A percentile compares a stretch with the other conserved stretches of the same genome.
Evolutionary conservation across 2,113 vertebrate genomes (phyloP).

Genomic region (Ceratotherium simum): DNA sequence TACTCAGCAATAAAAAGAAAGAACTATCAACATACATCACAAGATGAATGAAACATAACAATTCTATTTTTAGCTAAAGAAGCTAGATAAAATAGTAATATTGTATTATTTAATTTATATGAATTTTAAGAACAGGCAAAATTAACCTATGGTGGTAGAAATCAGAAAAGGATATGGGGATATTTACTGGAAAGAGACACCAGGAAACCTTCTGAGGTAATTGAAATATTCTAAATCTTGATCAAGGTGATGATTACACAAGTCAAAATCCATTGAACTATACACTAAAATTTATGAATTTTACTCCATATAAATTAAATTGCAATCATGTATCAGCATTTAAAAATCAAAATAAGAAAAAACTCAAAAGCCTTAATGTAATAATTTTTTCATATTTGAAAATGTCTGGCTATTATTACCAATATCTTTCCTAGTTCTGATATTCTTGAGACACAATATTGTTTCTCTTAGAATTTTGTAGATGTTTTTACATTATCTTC

Average conservation of each 20-base stretch:
- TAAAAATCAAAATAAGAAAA: conserved; percentile 18
- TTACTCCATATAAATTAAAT: not conserved
- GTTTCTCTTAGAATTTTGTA: not conserved
- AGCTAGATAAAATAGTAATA: not conserved
- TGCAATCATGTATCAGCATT: not conserved
- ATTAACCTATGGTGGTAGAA: not conserved
- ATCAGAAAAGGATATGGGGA: not conserved
- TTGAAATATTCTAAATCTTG: not conserved
- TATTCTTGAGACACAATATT: not conserved
- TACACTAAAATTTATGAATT: conserved; percentile 3
- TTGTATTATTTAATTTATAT: not conserved
- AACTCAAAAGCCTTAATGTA: not conserved
- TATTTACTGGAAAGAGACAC: not conserved
- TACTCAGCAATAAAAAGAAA: not conserved
- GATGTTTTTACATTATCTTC: not conserved
- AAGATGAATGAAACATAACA: not conserved
- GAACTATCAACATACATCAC: not conserved
- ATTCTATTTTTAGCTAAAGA: not conserved
- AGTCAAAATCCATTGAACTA: not conserved
- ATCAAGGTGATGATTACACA: not conserved
- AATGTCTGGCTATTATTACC: not conserved
- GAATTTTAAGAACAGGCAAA: not conserved
- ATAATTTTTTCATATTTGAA: not conserved
- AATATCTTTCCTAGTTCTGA: not conserved
- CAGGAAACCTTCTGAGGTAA: not conserved